These are phyloP conservation scores for Cichlasoma orientale DNA, from an alignment of 2,797 vertebrate species.

Conservation along the genomic window DNA sequence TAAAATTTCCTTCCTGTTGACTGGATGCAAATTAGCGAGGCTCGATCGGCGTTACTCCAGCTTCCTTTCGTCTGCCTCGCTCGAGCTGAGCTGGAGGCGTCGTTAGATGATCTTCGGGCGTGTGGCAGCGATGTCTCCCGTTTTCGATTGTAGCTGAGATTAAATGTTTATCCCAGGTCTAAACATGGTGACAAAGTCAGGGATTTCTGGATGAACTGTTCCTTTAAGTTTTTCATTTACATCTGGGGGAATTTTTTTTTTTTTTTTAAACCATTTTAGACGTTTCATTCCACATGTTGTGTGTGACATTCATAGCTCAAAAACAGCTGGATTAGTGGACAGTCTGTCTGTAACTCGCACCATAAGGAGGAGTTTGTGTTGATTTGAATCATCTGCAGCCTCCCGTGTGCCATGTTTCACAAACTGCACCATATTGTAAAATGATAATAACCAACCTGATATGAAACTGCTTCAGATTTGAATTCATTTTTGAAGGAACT, in stretches of 20 bases:
- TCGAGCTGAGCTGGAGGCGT: not conserved
- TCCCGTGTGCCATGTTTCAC: not conserved
- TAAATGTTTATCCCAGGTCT: not conserved
- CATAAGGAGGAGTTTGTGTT: not conserved
- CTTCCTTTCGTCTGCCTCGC: fast-evolving
- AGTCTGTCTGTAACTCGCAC: not conserved
- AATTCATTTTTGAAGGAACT: not conserved
- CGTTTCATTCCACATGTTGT: not conserved
- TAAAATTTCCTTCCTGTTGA: not conserved
- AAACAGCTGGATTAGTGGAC: not conserved
- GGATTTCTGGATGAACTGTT: not conserved
- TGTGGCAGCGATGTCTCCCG: too few relatives aligned
- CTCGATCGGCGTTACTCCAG: not conserved
- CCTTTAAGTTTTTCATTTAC: not conserved
- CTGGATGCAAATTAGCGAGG: not conserved
- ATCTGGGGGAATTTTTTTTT: not conserved
- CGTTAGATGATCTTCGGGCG: too few relatives aligned
- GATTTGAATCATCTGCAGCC: not conserved
- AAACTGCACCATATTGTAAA: not conserved
- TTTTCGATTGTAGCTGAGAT: not conserved
- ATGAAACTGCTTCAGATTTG: slow-evolving; percentile 6
- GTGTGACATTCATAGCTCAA: not conserved
- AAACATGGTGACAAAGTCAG: not conserved
- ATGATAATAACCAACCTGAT: not conserved
- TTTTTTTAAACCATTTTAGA: too few relatives aligned